These are phyloP conservation scores for Trichosurus vulpecula DNA, from an alignment of 2,797 vertebrate genomes.

Conservation along the genomic window DNA sequence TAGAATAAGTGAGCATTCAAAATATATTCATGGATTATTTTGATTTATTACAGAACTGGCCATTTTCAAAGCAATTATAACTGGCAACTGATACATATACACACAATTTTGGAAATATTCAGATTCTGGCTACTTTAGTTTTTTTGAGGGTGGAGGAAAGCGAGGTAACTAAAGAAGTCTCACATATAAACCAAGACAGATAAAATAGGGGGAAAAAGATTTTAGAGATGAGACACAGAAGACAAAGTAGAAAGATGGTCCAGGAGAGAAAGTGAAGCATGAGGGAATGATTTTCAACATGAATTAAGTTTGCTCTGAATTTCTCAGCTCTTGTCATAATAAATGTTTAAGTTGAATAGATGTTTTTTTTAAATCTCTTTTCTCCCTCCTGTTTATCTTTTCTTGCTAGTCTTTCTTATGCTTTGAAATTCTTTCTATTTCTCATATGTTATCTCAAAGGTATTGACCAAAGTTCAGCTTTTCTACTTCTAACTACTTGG, in stretches of 20 bases:
- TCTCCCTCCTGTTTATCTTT: neutral
- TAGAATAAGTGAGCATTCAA: neutral
- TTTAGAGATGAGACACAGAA: neutral
- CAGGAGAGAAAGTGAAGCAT: neutral
- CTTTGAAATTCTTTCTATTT: neutral
- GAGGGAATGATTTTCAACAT: neutral
- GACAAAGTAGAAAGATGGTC: neutral
- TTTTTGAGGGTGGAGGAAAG: neutral
- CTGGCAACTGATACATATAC: neutral
- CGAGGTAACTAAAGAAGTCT: neutral
- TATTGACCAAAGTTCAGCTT: neutral
- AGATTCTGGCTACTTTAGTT: neutral
- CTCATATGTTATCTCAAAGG: neutral
- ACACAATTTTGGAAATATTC: neutral
- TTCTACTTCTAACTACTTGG: neutral
- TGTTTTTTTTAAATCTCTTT: neutral
- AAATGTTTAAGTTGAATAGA: neutral
- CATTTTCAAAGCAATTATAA: neutral
- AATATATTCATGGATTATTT: neutral
- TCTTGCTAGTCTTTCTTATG: neutral
- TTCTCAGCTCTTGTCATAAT: neutral
- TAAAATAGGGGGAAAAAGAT: neutral
- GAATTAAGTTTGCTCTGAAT: neutral
- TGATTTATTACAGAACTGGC: neutral
- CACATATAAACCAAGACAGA: neutral